These are phyloP conservation scores for Xerus inauris DNA, from an alignment of 2,113 vertebrate species.

Conservation along the genomic window DNA sequence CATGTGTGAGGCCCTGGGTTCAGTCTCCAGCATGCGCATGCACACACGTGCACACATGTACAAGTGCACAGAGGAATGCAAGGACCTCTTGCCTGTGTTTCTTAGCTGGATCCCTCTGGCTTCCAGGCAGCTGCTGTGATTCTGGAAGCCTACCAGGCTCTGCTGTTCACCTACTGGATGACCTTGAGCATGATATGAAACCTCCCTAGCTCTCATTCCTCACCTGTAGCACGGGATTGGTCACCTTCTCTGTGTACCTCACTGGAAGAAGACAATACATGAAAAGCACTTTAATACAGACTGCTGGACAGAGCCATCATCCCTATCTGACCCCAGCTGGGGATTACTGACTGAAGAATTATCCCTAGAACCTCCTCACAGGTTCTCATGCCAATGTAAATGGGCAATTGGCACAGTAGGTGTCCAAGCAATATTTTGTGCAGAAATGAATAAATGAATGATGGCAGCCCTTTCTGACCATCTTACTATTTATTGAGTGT, in stretches of 20 bases:
- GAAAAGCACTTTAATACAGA: neutral
- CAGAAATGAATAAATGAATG: neutral
- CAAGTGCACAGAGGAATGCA: too few species aligned
- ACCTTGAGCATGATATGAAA: neutral
- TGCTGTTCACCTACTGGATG: neutral
- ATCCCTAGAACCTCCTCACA: neutral
- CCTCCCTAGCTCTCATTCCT: neutral
- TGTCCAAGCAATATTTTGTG: neutral
- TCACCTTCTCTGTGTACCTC: neutral
- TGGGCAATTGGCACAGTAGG: neutral
- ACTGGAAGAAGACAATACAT: neutral
- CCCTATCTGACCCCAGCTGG: neutral
- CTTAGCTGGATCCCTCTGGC: neutral
- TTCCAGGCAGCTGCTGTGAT: neutral
- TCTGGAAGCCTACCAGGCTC: neutral
- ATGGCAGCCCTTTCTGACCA: neutral
- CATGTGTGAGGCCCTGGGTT: neutral
- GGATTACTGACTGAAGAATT: neutral
- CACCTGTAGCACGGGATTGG: neutral
- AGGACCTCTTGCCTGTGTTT: neutral
- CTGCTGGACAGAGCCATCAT: neutral
- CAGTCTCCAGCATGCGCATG: too few species aligned
- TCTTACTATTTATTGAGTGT: neutral
- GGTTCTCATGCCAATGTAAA: neutral
- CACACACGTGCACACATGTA: too few species aligned